phyloP scores from a whole-genome alignment of 2,888 invertebrate species.

The Vesta saturnalis region DNA sequence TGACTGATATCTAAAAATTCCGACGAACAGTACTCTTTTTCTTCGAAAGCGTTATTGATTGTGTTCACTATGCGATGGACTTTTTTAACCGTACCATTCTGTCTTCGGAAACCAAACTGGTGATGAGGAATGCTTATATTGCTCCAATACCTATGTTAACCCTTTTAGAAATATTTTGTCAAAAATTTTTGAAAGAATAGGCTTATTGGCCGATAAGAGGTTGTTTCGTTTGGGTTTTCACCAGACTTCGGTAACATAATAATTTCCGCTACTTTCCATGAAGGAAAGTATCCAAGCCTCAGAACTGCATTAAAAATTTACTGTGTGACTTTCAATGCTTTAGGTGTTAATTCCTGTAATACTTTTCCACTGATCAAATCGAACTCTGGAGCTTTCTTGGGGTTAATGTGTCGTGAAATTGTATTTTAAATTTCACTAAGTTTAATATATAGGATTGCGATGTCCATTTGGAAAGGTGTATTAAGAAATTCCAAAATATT shows the following conservation, averaged over 20 bases:
- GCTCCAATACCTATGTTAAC: background rate
- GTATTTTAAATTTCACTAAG: slow-evolving; percentile 1
- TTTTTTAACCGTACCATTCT: background rate
- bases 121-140: background rate
- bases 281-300: slow-evolving; percentile 5
- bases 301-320: slow-evolving; percentile 8
- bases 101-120: background rate
- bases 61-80: background rate
- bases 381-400: background rate
- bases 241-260: background rate
- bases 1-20: too few species aligned
- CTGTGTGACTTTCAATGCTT: background rate
- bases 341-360: background rate
- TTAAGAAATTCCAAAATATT: background rate
- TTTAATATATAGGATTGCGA: slow-evolving; percentile 1
- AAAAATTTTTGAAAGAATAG: slow-evolving; percentile 7
- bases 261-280: slow-evolving; percentile 4
- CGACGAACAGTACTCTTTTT: background rate
- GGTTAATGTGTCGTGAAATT: slow-evolving; percentile 3
- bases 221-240: slow-evolving; percentile 4
- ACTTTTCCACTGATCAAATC: background rate
- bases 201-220: slow-evolving; percentile 6
- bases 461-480: slow-evolving; percentile 7
- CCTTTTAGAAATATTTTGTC: slow-evolving; percentile 7
- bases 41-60: background rate